phyloP scores from a whole-genome alignment of 2,113 vertebrate genomes.

The Pituophis catenifer region DNA sequence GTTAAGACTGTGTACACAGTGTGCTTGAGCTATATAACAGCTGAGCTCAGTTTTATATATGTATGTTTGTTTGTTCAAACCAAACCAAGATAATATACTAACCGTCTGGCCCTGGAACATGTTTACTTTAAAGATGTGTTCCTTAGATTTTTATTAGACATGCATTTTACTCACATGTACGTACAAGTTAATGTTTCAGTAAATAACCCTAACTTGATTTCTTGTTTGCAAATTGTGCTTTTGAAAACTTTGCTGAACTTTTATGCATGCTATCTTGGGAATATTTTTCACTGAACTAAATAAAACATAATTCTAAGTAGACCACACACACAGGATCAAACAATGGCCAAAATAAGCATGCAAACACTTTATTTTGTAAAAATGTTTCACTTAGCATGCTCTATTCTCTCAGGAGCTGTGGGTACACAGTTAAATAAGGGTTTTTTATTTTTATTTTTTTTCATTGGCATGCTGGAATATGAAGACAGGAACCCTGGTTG shows the following conservation, averaged over 20 bases:
- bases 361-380: neutral
- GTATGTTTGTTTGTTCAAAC: neutral
- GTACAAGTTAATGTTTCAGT: neutral
- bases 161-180: neutral
- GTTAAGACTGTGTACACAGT: neutral
- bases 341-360: neutral
- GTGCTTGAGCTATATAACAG: neutral
- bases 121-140: neutral
- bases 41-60: neutral
- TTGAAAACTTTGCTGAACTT: neutral
- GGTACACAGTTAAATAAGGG: neutral
- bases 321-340: neutral
- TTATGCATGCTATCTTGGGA: neutral
- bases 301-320: neutral
- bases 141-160: neutral
- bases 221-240: neutral
- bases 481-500: conserved; percentile 44
- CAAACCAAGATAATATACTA: neutral
- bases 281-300: neutral
- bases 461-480: conserved; percentile 27
- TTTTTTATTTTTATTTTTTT: conserved; percentile 41
- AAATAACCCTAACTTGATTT: neutral
- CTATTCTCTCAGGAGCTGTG: neutral
- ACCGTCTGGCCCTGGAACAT: neutral
- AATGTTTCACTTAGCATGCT: neutral